These are phyloP conservation scores for Pteromalus puparum DNA, from an alignment of 1,140 invertebrate genomes.

Conservation along the genomic window DNA sequence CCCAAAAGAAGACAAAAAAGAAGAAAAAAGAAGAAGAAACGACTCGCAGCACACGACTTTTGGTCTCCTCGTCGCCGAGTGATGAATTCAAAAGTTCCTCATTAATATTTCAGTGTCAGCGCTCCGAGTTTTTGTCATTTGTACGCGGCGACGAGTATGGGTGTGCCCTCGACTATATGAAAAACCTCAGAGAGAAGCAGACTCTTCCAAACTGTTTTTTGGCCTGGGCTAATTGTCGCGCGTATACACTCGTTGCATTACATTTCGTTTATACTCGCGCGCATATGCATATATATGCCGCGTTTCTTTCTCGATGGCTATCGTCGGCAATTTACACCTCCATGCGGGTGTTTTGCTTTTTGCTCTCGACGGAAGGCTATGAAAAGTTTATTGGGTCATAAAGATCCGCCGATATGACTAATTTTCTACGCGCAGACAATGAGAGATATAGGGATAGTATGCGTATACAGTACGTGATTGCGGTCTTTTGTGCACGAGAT, in stretches of 20 bases:
- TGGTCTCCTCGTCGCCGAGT: slow-evolving; percentile 16
- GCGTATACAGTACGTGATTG: background rate
- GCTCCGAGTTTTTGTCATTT: slow-evolving; percentile 65
- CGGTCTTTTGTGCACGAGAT: background rate
- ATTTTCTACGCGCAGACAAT: slow-evolving; percentile 33
- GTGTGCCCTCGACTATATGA: slow-evolving; percentile 49
- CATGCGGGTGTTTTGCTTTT: background rate
- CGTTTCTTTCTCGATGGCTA: slow-evolving; percentile 5
- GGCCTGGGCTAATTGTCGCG: background rate
- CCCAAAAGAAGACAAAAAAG: background rate
- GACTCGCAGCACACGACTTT: background rate
- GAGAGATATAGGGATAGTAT: background rate
- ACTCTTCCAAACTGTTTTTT: slow-evolving; percentile 10
- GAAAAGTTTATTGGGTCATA: slow-evolving; percentile 42
- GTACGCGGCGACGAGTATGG: slow-evolving; percentile 60
- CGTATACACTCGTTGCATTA: background rate
- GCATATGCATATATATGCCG: background rate
- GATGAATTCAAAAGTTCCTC: slow-evolving; percentile 67
- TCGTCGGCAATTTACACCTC: slow-evolving; percentile 25
- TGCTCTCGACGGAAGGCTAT: background rate
- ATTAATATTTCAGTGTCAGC: slow-evolving; percentile 71
- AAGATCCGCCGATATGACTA: slow-evolving; percentile 42
- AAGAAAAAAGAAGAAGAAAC: background rate
- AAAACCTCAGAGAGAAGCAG: background rate
- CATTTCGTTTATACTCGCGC: background rate